These are phyloP conservation scores for Gobius niger DNA, from an alignment of 2,113 vertebrate species.

Conservation along the genomic window DNA sequence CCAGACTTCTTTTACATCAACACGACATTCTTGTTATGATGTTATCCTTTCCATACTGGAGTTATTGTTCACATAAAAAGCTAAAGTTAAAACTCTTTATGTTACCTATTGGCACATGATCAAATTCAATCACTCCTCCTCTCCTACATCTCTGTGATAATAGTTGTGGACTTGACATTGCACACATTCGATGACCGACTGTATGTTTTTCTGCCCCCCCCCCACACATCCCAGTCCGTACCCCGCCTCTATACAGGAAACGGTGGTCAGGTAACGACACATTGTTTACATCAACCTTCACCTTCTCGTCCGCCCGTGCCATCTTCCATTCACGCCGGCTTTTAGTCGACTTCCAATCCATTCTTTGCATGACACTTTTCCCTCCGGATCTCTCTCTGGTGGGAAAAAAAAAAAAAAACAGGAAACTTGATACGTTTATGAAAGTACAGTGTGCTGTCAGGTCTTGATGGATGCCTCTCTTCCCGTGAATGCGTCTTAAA, in stretches of 20 bases:
- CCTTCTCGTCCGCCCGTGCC: conserved; percentile 34
- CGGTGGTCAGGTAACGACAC: conserved; percentile 74
- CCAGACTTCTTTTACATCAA: background rate
- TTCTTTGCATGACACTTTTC: conserved; percentile 52
- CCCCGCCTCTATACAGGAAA: conserved; percentile 79
- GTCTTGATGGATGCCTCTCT: conserved; percentile 43
- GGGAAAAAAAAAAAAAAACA: conserved; percentile 30
- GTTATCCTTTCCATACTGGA: too few relatives aligned
- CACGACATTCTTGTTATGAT: too few relatives aligned
- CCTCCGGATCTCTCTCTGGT: conserved; percentile 29
- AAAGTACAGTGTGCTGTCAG: conserved; percentile 6
- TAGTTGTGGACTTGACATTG: background rate
- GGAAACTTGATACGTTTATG: conserved; percentile 14
- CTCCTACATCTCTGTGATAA: background rate
- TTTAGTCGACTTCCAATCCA: conserved; percentile 21
- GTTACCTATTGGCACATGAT: background rate
- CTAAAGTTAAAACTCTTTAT: too few relatives aligned
- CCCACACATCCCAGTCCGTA: conserved; percentile 69
- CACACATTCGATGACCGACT: conserved; percentile 40
- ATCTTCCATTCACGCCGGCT: conserved; percentile 49
- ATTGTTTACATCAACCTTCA: conserved; percentile 43
- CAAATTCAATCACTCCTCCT: background rate
- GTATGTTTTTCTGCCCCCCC: conserved; percentile 50
- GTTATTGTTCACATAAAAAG: too few relatives aligned
- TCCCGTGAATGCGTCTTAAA: conserved; percentile 40